Percentiles rank a stretch among this genome's conserved stretches.
phyloP scores from a whole-genome alignment of 2,797 vertebrate species.

The Notamacropus eugenii region DNA sequence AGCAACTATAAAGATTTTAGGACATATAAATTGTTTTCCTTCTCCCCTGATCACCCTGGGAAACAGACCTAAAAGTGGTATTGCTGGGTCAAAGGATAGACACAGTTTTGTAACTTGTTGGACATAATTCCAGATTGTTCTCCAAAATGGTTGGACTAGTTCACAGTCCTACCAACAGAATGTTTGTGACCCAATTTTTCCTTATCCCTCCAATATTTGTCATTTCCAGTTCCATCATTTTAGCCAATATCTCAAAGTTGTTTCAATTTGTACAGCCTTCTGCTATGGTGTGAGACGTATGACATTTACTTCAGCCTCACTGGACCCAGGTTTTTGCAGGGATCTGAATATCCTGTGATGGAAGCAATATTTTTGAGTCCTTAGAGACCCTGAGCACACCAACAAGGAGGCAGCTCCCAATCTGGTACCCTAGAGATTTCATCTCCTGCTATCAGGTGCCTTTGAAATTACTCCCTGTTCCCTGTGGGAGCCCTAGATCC shows the following conservation, averaged over 20 bases:
- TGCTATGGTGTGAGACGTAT: too few relatives aligned
- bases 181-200: background rate
- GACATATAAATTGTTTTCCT: background rate
- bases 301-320: background rate
- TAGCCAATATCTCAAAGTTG: background rate
- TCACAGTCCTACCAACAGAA: background rate
- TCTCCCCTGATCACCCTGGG: background rate
- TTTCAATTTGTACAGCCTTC: background rate
- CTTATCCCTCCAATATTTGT: background rate
- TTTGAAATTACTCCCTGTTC: background rate
- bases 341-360: background rate
- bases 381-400: background rate
- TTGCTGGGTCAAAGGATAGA: background rate
- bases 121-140: background rate
- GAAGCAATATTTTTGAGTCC: background rate
- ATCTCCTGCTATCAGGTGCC: background rate
- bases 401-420: background rate
- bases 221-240: background rate
- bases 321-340: background rate
- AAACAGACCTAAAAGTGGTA: background rate
- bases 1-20: background rate
- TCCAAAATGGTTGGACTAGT: background rate
- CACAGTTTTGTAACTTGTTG: background rate
- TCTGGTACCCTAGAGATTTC: background rate
- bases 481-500: background rate